Percentiles rank a stretch among this genome's conserved stretches.
phyloP scores from a whole-genome alignment of 2,113 vertebrate species.

The Odocoileus hemionus region DNA sequence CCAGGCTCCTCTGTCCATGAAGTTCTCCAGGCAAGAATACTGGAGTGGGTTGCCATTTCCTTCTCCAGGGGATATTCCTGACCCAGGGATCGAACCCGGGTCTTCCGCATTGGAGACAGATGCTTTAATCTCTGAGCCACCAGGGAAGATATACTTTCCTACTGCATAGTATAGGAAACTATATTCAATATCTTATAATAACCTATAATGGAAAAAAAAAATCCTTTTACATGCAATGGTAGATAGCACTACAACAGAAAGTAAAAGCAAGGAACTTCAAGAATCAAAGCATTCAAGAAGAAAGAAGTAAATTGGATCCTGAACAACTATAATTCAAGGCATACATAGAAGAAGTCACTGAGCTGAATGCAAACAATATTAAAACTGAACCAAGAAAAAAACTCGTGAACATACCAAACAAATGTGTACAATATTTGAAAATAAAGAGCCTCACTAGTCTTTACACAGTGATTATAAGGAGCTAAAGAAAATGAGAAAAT shows the following conservation, averaged over 20 bases:
- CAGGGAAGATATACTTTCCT: no score
- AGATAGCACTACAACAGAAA: background rate
- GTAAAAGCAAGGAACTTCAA: background rate
- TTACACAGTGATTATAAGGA: background rate
- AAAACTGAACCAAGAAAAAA: slow-evolving; percentile 1
- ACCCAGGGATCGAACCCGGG: no score
- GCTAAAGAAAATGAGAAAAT: background rate
- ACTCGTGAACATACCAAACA: background rate
- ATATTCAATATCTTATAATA: background rate
- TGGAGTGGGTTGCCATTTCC: no score
- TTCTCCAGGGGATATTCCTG: no score
- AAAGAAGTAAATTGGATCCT: background rate
- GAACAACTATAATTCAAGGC: background rate
- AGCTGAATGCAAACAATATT: background rate
- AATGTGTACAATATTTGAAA: background rate
- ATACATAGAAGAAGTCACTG: background rate
- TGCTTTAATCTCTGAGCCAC: no score
- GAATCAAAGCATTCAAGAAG: background rate
- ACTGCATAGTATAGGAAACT: background rate
- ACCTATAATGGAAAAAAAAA: background rate
- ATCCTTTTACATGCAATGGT: background rate
- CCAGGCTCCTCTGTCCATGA: no score
- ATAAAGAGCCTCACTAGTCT: background rate
- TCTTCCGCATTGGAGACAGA: no score
- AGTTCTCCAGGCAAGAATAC: no score